These are phyloP conservation scores for Drosophila pseudoobscura DNA, from an alignment of 1,140 invertebrate genomes.

Conservation along the genomic window DNA sequence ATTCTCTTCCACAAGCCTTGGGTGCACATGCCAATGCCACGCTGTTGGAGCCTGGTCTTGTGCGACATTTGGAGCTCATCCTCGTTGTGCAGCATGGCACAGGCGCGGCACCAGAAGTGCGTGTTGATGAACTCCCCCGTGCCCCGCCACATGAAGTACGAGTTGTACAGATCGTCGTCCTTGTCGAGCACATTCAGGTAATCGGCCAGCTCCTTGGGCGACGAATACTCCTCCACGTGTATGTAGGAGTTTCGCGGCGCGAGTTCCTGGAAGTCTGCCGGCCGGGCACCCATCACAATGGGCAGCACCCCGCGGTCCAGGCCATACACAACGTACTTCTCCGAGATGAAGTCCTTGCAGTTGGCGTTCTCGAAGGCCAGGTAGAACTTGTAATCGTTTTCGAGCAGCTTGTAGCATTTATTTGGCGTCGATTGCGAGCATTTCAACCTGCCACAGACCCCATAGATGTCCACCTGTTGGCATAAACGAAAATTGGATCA, in stretches of 20 bases:
- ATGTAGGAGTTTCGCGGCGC: conserved; percentile 95
- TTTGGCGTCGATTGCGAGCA: conserved; percentile 91
- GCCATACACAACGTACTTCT: conserved; percentile 98
- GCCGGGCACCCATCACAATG: conserved; percentile 97
- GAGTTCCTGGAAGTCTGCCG: conserved; percentile 93
- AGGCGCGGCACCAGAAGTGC: conserved; percentile 97
- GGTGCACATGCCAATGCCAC: conserved; percentile 90
- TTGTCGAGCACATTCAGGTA: conserved; percentile 93
- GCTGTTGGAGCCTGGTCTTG: conserved; percentile 93
- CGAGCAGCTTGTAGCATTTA: conserved; percentile 94
- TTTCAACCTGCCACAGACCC: conserved; percentile 92
- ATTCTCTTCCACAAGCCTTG: conserved; percentile 82
- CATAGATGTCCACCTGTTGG: conserved; percentile 94
- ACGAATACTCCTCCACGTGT: conserved; percentile 96
- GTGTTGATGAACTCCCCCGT: conserved; percentile 97
- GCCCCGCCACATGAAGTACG: conserved; percentile 97
- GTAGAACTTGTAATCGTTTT: conserved; percentile 98
- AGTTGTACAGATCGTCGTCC: conserved; percentile 95
- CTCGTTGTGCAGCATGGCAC: conserved; percentile 93
- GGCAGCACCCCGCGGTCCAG: conserved; percentile 94
- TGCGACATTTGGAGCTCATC: conserved; percentile 85
- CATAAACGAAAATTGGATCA: background rate
- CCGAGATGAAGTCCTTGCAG: conserved; percentile 97
- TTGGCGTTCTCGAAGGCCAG: conserved; percentile 98
- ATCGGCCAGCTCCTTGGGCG: conserved; percentile 91